Percentiles rank a stretch among this genome's conserved stretches.
Evolutionary conservation across 2,113 vertebrate species (phyloP).

Genomic region (Steatornis caripensis): DNA sequence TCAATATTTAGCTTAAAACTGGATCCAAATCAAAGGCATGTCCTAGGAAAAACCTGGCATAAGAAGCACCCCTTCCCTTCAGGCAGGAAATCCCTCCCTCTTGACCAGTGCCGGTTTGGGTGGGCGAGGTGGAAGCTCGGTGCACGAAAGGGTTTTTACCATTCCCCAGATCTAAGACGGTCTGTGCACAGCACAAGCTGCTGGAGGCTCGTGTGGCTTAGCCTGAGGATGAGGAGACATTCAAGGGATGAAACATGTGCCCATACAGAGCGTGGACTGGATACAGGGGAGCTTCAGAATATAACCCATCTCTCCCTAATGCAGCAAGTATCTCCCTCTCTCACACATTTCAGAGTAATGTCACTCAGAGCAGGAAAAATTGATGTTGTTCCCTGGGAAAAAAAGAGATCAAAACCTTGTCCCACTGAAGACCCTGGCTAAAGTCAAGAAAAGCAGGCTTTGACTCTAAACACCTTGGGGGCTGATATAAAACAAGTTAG

Average conservation of each 20-base stretch:
- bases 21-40: not conserved
- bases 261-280: not conserved
- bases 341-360: not conserved
- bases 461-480: not conserved
- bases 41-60: not conserved
- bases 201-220: not conserved
- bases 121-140: not conserved
- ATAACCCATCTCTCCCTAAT: not conserved
- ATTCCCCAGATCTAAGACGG: not conserved
- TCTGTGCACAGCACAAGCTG: not conserved
- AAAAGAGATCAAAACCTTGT: not conserved
- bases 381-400: not conserved
- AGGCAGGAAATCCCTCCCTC: not conserved
- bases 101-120: rapidly evolving
- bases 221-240: not conserved
- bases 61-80: not conserved
- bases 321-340: not conserved
- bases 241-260: not conserved
- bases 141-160: not conserved
- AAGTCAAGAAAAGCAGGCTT: not conserved
- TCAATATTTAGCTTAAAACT: not conserved
- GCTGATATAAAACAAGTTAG: not conserved
- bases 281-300: not conserved
- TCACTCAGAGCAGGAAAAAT: not conserved
- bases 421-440: not conserved